These are phyloP conservation scores for Arge pagana DNA, from an alignment of 2,888 invertebrate genomes.

Conservation along the genomic window DNA sequence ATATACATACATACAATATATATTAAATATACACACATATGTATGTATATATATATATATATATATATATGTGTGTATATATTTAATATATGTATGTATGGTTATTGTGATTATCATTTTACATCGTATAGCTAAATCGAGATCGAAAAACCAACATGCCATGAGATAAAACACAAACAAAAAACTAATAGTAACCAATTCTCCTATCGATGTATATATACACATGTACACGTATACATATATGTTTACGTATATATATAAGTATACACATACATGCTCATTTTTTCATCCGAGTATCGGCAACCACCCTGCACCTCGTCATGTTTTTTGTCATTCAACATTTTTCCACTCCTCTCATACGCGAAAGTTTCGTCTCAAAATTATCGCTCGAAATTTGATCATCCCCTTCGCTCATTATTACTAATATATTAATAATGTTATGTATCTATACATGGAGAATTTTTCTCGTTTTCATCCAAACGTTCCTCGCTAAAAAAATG, in stretches of 20 bases:
- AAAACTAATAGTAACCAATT: too few species aligned
- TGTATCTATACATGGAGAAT: constrained; percentile 42
- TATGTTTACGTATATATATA: neutral
- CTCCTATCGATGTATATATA: neutral
- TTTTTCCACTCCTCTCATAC: neutral
- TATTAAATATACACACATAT: too few species aligned
- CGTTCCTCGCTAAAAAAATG: constrained; percentile 22
- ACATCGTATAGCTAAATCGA: too few species aligned
- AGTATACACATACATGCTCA: neutral
- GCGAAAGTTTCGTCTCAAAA: neutral
- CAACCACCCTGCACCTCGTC: constrained; percentile 40
- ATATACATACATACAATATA: neutral
- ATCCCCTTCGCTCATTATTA: constrained; percentile 15
- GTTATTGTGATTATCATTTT: too few species aligned
- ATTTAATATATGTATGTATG: constrained; percentile 18
- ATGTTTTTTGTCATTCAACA: neutral
- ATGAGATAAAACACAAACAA: too few species aligned
- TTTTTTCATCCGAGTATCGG: constrained; percentile 30
- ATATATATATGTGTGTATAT: constrained; percentile 14
- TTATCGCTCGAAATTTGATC: too few species aligned
- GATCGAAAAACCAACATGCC: too few species aligned
- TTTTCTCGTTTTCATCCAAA: constrained; percentile 33
- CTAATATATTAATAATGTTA: constrained; percentile 39
- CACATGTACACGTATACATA: neutral
- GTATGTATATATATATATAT: neutral